Percentiles rank a stretch among this genome's conserved stretches.
Conservation (phyloP, 2,888 invertebrate species). For the Odontomyia ornata region DNA sequence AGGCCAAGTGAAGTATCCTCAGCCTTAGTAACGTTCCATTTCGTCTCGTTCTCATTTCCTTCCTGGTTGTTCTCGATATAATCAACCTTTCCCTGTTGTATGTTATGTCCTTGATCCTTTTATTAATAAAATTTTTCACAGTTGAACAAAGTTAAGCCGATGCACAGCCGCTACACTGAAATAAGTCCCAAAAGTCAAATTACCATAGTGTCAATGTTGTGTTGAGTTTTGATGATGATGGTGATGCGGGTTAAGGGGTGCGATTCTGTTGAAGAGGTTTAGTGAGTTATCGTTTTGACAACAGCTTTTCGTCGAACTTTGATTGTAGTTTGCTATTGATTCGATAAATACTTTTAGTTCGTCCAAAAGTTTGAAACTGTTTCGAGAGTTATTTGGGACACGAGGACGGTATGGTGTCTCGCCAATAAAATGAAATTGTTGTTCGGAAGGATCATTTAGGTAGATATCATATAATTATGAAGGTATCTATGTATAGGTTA, state of each 20-base stretch:
- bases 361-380: background rate
- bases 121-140: slow-evolving; percentile 34
- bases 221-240: background rate
- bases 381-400: background rate
- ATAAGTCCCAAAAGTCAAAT: slow-evolving; percentile 1
- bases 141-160: slow-evolving; percentile 12
- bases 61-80: too few relatives aligned
- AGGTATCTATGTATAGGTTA: too few relatives aligned
- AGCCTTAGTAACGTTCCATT: background rate
- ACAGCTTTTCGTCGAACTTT: background rate
- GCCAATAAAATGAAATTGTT: too few relatives aligned
- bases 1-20: background rate
- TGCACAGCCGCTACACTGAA: background rate
- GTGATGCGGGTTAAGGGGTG: background rate
- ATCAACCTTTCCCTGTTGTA: background rate
- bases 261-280: background rate
- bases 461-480: too few relatives aligned
- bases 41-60: background rate
- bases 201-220: background rate
- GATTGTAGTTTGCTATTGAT: background rate
- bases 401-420: background rate
- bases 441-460: too few relatives aligned
- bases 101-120: background rate
- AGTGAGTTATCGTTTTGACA: background rate
- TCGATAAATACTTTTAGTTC: background rate